These are phyloP conservation scores for Heliconius ethilla DNA, from an alignment of 2,888 invertebrate genomes.

Conservation along the genomic window DNA sequence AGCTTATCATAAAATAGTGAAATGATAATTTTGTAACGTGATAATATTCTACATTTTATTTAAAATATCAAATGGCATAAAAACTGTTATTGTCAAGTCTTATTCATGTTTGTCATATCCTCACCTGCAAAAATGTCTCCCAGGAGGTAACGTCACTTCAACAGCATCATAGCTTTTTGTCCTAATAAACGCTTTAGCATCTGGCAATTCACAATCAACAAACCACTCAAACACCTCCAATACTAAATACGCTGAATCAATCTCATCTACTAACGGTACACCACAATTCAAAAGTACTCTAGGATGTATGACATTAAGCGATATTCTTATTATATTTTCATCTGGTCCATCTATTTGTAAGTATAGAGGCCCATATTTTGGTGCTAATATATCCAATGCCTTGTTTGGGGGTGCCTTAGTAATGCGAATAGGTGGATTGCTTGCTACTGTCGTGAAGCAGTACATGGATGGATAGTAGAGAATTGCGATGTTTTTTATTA, in stretches of 20 bases:
- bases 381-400: conserved; percentile 58
- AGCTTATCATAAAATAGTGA: background rate
- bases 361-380: conserved; percentile 66
- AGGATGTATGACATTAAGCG: conserved; percentile 62
- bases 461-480: conserved; percentile 66
- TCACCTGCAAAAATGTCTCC: conserved; percentile 73
- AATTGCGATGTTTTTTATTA: conserved; percentile 50
- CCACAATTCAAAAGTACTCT: conserved; percentile 63
- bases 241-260: conserved; percentile 66
- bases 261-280: conserved; percentile 55
- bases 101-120: background rate
- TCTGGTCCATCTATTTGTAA: conserved; percentile 71
- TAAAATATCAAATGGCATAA: too few relatives aligned
- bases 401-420: conserved; percentile 53
- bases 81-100: too few relatives aligned
- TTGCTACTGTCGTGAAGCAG: conserved; percentile 61
- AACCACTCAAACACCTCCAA: conserved; percentile 73
- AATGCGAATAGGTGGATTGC: conserved; percentile 54
- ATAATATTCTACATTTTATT: too few relatives aligned
- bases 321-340: conserved; percentile 57
- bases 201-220: conserved; percentile 56
- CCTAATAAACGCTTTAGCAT: conserved; percentile 56
- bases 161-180: conserved; percentile 63
- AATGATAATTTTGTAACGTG: too few relatives aligned
- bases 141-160: conserved; percentile 61